Evolutionary conservation across 1,140 invertebrate genomes (phyloP).

Genomic region (Platyura marginata): DNA sequence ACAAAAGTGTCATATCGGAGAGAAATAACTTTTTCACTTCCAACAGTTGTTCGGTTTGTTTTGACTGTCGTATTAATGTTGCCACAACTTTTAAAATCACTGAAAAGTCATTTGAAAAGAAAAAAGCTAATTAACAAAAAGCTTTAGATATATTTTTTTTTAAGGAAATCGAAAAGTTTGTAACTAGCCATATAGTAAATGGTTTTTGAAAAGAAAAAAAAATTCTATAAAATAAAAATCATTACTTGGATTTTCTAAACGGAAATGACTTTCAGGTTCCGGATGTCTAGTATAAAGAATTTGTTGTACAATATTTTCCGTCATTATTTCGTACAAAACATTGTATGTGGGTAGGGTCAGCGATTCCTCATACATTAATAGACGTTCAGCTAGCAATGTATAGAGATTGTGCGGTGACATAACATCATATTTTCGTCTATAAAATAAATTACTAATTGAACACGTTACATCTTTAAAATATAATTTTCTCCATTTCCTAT

Average conservation of each 20-base stretch:
- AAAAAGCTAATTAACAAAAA: too few species aligned
- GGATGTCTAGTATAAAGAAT: conserved; percentile 80
- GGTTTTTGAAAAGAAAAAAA: too few species aligned
- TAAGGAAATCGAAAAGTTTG: too few species aligned
- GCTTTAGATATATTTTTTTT: too few species aligned
- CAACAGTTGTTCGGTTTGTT: conserved; percentile 74
- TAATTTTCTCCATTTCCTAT: not conserved
- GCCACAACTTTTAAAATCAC: conserved; percentile 98
- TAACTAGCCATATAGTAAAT: too few species aligned
- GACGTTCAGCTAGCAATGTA: conserved; percentile 80
- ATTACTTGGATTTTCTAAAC: conserved; percentile 94
- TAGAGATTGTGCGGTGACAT: conserved; percentile 98
- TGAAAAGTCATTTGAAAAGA: conserved; percentile 19
- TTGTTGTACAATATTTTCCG: conserved; percentile 89
- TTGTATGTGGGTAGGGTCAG: conserved; percentile 91
- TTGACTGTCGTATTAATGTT: conserved; percentile 89
- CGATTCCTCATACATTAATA: conserved; percentile 76
- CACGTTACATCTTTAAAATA: not conserved
- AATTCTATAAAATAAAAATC: too few species aligned
- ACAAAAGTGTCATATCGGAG: conserved; percentile 91
- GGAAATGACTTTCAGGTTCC: conserved; percentile 84
- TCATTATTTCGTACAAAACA: conserved; percentile 97
- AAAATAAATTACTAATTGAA: conserved; percentile 1
- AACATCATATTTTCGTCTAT: conserved; percentile 90
- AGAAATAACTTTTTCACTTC: conserved; percentile 94